Conservation (phyloP, 2,797 vertebrate genomes). For the Neopelma chrysocephalum region DNA sequence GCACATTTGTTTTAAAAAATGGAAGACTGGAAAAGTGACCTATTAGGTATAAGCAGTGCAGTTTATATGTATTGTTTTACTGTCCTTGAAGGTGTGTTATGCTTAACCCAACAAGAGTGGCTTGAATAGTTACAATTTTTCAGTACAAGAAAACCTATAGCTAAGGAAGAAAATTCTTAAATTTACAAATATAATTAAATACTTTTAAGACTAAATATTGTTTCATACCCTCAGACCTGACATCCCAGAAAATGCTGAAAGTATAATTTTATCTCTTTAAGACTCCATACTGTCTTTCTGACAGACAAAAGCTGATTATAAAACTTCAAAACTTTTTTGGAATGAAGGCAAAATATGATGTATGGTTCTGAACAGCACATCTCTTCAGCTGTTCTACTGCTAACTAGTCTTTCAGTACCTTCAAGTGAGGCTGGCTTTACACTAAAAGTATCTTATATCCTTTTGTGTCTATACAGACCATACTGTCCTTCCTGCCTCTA, state of each 20-base stretch:
- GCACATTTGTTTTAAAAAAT: background rate
- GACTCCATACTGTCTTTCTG: background rate
- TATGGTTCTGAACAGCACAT: background rate
- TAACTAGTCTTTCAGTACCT: background rate
- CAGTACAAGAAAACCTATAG: background rate
- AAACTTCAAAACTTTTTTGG: background rate
- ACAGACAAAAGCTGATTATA: background rate
- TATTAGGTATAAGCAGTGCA: background rate
- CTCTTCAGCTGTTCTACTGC: background rate
- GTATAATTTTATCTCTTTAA: background rate
- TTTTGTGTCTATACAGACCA: background rate
- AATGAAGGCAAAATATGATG: background rate
- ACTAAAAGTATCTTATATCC: background rate
- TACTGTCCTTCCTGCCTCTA: rapidly evolving
- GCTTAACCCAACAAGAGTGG: background rate
- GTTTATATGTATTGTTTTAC: background rate
- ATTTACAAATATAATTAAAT: background rate
- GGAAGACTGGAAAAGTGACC: background rate
- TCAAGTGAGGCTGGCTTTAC: background rate
- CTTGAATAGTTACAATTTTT: background rate
- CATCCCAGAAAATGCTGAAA: background rate
- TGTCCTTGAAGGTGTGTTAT: background rate
- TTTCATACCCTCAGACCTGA: background rate
- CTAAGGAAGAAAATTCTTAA: background rate
- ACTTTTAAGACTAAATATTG: background rate